Evolutionary conservation across 1,140 invertebrate species (phyloP), one percentile per base, ranked within the genome.

Genomic region (Physella acuta): DNA sequence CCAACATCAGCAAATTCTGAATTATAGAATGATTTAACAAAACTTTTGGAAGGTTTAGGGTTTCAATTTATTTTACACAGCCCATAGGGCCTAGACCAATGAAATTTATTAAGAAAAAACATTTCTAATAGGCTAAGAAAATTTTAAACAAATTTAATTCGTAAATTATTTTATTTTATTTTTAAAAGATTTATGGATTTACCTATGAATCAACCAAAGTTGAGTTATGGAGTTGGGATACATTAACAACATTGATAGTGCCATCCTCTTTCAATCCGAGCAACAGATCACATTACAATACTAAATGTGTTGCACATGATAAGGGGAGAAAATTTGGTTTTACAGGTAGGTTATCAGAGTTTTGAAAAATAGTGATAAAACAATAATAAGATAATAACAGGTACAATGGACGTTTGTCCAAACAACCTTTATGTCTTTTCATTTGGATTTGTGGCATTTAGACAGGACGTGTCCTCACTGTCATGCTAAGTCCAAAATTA

Each of bases 261-360:
- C 62, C 62, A 31, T 28, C 28, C 24, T n/a, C 26, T n/a, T 64
- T 64, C 31, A 52, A 20, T 24, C 31, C 31, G 24, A 16, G 3
- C 20, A 52, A 64, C 33, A 31, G 1, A 20, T 1, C 30, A 20
- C 62, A 64, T 11, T n/a, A 26, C 17, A 33, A 30, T 20, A 52
- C 62, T 16, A 64, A 51, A 44, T 64, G 62, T 52, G 16, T 24
- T 17, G 26, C 44, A 17, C 62, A 64, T 36, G 36, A 20, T 16
- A 30, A 64, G 8, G 28, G 30, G 31, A 26, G 49, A 33, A 64
- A 64, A 30, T 64, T 64, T 64, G 62, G 39, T 31, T 51, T 64
- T 30, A 64, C 62, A 51, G 62, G 62, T 64, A n/a, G 33, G 44
- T 64, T 2, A n/a, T n/a, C n/a, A n/a, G n/a, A n/a, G 3, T 26